Evolutionary conservation across 2,113 vertebrate genomes (phyloP).

Genomic region (Opisthocomus hoazin): DNA sequence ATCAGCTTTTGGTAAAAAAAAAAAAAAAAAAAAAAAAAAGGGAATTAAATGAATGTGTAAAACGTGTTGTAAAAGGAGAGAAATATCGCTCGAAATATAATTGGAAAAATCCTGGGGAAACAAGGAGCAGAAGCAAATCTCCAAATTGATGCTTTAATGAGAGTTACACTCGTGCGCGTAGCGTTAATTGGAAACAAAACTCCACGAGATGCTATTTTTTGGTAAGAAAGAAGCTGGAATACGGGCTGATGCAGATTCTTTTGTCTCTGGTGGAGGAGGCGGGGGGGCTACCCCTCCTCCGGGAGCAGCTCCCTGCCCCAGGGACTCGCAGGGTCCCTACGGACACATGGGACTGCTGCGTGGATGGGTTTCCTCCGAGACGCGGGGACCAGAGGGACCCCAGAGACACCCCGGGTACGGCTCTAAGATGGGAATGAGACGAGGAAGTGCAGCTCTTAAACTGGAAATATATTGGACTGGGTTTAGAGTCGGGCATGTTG

Average conservation of each 20-base stretch:
- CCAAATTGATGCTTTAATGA: neutral
- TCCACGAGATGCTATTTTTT: neutral
- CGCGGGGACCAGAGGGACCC: fast-evolving
- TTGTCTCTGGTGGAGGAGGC: neutral
- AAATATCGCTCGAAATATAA: neutral
- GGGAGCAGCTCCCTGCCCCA: neutral
- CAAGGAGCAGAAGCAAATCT: neutral
- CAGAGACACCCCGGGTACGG: neutral
- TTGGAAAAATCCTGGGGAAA: neutral
- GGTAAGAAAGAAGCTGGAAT: neutral
- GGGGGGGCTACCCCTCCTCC: neutral
- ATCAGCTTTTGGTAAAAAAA: neutral
- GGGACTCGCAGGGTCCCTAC: neutral
- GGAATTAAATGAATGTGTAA: slow-evolving; percentile 7
- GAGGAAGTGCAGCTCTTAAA: neutral
- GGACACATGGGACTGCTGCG: neutral
- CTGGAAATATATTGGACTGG: neutral
- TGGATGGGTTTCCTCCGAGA: neutral
- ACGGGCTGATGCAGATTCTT: neutral
- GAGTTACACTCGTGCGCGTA: neutral
- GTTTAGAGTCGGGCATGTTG: neutral
- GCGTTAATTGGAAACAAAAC: neutral
- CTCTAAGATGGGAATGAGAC: neutral
- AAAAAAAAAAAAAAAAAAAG: neutral
- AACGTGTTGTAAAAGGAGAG: neutral